Evolutionary conservation across 2,113 vertebrate genomes (phyloP).

Genomic region (Cisticola juncidis): DNA sequence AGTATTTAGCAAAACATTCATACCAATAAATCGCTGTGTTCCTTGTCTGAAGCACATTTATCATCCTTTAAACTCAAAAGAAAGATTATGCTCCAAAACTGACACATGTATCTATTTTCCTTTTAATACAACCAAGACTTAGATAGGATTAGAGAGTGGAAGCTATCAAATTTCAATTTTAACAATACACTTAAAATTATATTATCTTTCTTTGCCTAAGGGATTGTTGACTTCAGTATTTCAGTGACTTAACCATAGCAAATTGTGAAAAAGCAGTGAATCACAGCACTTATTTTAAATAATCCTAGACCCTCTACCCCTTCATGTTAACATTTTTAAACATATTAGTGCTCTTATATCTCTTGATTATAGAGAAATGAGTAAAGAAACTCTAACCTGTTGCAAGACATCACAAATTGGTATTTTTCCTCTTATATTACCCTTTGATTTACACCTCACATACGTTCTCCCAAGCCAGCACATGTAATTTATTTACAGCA

Average conservation of each 20-base stretch:
- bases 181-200: conserved; percentile 61
- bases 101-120: conserved; percentile 53
- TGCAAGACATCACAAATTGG: background rate
- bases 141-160: conserved; percentile 60
- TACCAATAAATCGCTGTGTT: conserved; percentile 65
- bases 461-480: conserved; percentile 63
- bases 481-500: conserved; percentile 81
- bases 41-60: conserved; percentile 59
- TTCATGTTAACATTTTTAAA: background rate
- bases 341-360: background rate
- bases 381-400: background rate
- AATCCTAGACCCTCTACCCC: conserved; percentile 6
- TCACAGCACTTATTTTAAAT: conserved; percentile 75
- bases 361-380: background rate
- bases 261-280: conserved; percentile 75
- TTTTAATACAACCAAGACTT: conserved; percentile 38
- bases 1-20: conserved; percentile 74
- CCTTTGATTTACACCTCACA: conserved; percentile 71
- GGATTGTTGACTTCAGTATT: conserved; percentile 38
- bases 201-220: conserved; percentile 63
- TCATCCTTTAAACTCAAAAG: conserved; percentile 53
- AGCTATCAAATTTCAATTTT: conserved; percentile 62
- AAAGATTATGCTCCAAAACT: conserved; percentile 40
- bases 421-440: conserved; percentile 48
- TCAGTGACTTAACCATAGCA: conserved; percentile 74